A percentile compares a stretch with the other conserved stretches of the same genome.
phyloP scores from a whole-genome alignment of 2,797 vertebrate genomes.

The Merluccius polli region DNA sequence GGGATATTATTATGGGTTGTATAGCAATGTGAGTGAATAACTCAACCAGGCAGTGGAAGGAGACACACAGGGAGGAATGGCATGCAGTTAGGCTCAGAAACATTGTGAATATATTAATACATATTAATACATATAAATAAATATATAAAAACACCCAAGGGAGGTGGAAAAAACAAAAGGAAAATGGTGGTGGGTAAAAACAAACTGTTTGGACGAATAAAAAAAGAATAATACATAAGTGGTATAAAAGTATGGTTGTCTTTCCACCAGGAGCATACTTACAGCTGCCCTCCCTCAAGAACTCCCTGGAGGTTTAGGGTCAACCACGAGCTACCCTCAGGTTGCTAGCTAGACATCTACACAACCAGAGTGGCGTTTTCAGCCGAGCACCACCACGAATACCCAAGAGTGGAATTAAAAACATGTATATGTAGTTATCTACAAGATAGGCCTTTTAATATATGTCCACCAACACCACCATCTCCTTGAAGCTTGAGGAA shows the following conservation, averaged over 20 bases:
- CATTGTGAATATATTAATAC: background rate
- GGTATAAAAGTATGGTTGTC: background rate
- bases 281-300: background rate
- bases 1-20: background rate
- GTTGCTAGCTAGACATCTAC: background rate
- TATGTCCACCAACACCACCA: slow-evolving; percentile 3
- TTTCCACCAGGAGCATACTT: background rate
- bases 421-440: background rate
- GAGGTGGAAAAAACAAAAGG: slow-evolving; percentile 25
- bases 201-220: background rate
- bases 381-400: background rate
- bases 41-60: background rate
- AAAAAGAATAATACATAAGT: slow-evolving; percentile 9
- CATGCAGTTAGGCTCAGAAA: slow-evolving; percentile 15
- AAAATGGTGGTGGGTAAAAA: slow-evolving; percentile 38
- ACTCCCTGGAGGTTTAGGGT: background rate
- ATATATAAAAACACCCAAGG: slow-evolving; percentile 19
- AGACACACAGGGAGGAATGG: slow-evolving; percentile 18
- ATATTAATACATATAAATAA: slow-evolving; percentile 11
- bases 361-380: background rate
- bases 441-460: background rate
- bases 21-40: background rate
- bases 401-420: background rate
- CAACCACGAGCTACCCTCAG: background rate
- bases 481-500: slow-evolving; percentile 3